Evolutionary conservation across 2,888 invertebrate species (phyloP).

Genomic region (Troilus luridus): DNA sequence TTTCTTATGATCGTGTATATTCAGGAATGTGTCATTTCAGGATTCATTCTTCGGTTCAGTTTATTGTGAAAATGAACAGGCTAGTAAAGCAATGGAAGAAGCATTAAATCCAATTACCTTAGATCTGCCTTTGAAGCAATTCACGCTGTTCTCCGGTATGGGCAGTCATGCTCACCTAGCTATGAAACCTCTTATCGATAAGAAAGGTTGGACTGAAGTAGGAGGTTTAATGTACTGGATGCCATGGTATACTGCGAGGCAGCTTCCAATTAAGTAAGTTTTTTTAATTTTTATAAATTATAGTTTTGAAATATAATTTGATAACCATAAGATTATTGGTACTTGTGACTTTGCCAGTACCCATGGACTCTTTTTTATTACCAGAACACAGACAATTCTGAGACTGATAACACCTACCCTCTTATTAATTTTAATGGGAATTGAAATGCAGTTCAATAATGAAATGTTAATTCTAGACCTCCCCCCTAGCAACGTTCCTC

Average conservation of each 20-base stretch:
- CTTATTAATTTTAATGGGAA: no score
- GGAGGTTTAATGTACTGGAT: background rate
- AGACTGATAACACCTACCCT: no score
- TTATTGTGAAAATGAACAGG: background rate
- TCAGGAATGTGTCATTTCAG: background rate
- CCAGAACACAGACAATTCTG: no score
- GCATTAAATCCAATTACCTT: background rate
- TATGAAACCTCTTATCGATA: background rate
- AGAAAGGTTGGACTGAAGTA: background rate
- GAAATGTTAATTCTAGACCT: no score
- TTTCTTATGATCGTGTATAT: background rate
- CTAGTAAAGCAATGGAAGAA: background rate
- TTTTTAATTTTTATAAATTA: no score
- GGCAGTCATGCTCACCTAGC: background rate
- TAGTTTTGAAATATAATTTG: background rate
- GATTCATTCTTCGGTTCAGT: background rate
- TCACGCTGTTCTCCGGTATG: background rate
- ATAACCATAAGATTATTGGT: no score
- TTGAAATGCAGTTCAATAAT: no score
- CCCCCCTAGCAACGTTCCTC: no score
- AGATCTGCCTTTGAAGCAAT: background rate
- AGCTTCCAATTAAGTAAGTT: background rate
- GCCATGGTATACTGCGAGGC: conserved; percentile 2
- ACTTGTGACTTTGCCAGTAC: no score
- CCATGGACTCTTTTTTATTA: no score